These are phyloP conservation scores for Myopa tessellatipennis DNA, from an alignment of 2,888 invertebrate genomes.

Conservation along the genomic window DNA sequence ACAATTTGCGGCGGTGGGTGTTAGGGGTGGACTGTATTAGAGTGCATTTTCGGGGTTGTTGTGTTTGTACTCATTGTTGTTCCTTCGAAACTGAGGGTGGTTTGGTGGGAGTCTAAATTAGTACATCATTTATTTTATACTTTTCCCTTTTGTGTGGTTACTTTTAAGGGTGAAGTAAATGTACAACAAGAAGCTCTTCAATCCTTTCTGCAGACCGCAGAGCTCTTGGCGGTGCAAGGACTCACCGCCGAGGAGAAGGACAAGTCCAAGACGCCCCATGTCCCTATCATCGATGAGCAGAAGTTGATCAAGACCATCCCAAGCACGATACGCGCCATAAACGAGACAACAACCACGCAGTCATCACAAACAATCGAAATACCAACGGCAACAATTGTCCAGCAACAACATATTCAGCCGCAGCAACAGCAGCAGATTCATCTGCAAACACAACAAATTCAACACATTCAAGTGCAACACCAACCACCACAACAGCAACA, in stretches of 20 bases:
- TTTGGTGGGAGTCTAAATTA: background rate
- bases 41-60: background rate
- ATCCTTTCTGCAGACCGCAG: slow-evolving; percentile 82
- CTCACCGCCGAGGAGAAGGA: slow-evolving; percentile 72
- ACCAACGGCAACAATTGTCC: slow-evolving; percentile 60
- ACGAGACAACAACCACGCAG: slow-evolving; percentile 56
- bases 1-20: background rate
- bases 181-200: slow-evolving; percentile 83
- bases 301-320: slow-evolving; percentile 67
- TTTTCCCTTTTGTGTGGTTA: background rate
- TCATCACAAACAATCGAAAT: slow-evolving; percentile 64
- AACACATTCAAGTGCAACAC: slow-evolving; percentile 63
- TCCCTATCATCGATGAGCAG: slow-evolving; percentile 61
- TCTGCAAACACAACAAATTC: slow-evolving; percentile 62
- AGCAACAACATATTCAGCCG: slow-evolving; percentile 51
- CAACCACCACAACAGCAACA: slow-evolving; percentile 52
- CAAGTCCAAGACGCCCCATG: slow-evolving; percentile 62
- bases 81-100: background rate
- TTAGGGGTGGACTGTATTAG: background rate
- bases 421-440: slow-evolving; percentile 56
- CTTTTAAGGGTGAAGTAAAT: slow-evolving; percentile 78
- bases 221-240: slow-evolving; percentile 81
- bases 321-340: slow-evolving; percentile 65
- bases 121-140: background rate
- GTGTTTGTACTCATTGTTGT: background rate